Evolutionary conservation across 2,797 vertebrate genomes (phyloP), one percentile per base, ranked within the genome.

Genomic region (Halcyon chelicuti): DNA sequence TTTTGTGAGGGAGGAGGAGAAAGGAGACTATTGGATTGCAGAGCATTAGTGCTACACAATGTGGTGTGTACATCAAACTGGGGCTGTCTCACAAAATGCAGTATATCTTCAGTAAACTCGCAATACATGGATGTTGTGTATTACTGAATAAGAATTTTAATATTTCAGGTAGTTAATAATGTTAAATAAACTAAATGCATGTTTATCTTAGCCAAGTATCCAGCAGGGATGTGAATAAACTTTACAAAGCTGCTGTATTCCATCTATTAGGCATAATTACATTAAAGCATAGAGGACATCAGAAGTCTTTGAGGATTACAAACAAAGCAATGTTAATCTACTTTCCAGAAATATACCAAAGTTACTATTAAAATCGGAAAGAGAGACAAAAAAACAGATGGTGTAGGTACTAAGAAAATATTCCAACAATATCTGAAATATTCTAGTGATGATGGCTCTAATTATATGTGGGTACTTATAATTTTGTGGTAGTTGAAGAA

Each of bases 101-200:
- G 21, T 5, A 9, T 35, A n/a, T 58, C 26, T 35, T 37, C 76
- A 31, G 28, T 6, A 62, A 39, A 46, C 84, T 22, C 80, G 15
- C 26, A 61, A 14, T 8, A 9, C 18, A 14, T 55, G 39, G 26
- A 51, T 90, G 60, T 18, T 72, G 72, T 31, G 75, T 65, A 28
- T 65, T 75, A 19, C 55, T 61, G n/a, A 19, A 10, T 31, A 42
- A 65, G 49, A 40, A 61, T 55, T 58, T 31, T 66, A 63, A 14
- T 6, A 35, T 19, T 88, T 81, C 57, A 84, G 29, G 84, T 93
- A 71, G 22, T 91, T 86, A 90, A 94, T 86, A 49, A 37, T 35
- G 72, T 84, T 87, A 93, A 89, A 60, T 93, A 96, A 96, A 81
- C 31, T 21, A 66, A 90, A 87, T 52, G 62, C 16, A 14, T 52